A percentile compares a stretch with the other conserved stretches of the same genome.
These are phyloP conservation scores for Solenopsis fugax DNA, from an alignment of 1,140 invertebrate species.

Conservation along the genomic window DNA sequence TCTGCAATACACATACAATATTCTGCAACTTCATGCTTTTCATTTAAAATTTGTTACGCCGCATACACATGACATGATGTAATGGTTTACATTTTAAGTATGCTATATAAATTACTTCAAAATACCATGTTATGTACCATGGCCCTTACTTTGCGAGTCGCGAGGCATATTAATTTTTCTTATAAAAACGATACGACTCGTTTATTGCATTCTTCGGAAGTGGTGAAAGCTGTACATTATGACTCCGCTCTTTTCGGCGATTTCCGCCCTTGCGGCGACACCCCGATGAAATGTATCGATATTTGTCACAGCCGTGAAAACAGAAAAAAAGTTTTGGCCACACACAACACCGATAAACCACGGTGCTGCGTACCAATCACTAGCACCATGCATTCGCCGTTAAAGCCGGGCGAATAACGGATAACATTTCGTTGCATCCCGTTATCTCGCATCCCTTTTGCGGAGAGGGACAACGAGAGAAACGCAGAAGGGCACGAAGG, in stretches of 20 bases:
- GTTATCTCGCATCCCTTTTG: slow-evolving; percentile 6
- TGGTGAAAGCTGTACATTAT: slow-evolving; percentile 30
- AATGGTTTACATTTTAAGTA: too few species aligned
- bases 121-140: too few species aligned
- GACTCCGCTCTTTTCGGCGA: slow-evolving; percentile 14
- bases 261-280: slow-evolving; percentile 47
- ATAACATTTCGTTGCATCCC: slow-evolving; percentile 64
- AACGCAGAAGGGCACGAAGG: background rate
- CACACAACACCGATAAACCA: slow-evolving; percentile 48
- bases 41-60: background rate
- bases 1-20: background rate
- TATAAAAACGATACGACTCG: background rate
- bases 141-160: background rate
- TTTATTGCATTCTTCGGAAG: slow-evolving; percentile 4
- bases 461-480: background rate
- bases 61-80: too few species aligned
- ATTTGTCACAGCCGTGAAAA: slow-evolving; percentile 52
- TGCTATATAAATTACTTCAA: too few species aligned
- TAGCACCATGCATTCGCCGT: slow-evolving; percentile 33
- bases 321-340: slow-evolving; percentile 47
- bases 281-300: slow-evolving; percentile 55
- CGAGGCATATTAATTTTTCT: slow-evolving; percentile 11
- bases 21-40: background rate
- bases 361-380: slow-evolving; percentile 32
- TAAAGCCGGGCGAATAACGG: slow-evolving; percentile 40